These are phyloP conservation scores for Taenioides sp. DNA, from an alignment of 2,797 vertebrate species.

Conservation along the genomic window DNA sequence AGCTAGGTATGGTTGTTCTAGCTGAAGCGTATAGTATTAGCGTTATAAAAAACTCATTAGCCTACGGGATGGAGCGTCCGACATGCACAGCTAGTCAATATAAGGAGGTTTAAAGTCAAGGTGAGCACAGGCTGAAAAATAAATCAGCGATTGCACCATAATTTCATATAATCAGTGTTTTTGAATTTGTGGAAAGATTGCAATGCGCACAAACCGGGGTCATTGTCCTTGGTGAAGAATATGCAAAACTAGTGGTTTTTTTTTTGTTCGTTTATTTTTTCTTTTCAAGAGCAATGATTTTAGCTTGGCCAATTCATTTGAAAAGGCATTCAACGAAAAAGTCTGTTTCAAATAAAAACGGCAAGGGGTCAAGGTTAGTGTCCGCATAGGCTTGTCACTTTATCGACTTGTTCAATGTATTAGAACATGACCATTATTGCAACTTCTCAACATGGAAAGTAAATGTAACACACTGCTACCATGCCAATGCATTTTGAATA, in stretches of 20 bases:
- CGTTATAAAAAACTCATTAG: slow-evolving; percentile 58
- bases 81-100: background rate
- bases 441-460: too few relatives aligned
- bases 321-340: background rate
- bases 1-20: slow-evolving; percentile 33
- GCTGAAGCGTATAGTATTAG: slow-evolving; percentile 44
- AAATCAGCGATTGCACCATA: background rate
- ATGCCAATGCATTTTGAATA: too few relatives aligned
- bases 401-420: too few relatives aligned
- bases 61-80: slow-evolving; percentile 19
- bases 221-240: background rate
- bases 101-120: slow-evolving; percentile 10
- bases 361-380: background rate
- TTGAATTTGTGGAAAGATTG: background rate
- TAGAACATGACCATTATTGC: too few relatives aligned
- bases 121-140: slow-evolving; percentile 2
- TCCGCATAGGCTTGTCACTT: too few relatives aligned
- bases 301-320: background rate
- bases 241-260: background rate
- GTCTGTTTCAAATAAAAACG: background rate
- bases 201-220: background rate
- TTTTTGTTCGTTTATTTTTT: too few relatives aligned
- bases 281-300: too few relatives aligned
- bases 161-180: background rate
- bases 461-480: too few relatives aligned